phyloP scores from a whole-genome alignment of 1,140 invertebrate species.

The Pseudachorutes palmiensis region DNA sequence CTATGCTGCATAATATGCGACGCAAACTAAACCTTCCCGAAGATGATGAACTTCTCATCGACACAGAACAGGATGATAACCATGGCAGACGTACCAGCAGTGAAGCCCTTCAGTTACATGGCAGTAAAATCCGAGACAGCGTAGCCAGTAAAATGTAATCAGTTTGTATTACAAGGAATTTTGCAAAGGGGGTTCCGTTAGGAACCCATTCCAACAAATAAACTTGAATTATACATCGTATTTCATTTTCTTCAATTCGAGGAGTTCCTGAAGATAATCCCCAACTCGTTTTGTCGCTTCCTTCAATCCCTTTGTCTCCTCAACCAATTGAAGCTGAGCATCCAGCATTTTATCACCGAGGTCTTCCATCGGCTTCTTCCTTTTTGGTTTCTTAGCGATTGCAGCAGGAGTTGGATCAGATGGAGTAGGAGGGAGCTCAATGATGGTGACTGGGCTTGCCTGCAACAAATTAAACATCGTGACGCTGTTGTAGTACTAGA shows the following conservation, averaged over 20 bases:
- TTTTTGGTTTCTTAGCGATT: too few species aligned
- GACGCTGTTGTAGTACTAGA: too few species aligned
- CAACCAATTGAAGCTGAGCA: too few species aligned
- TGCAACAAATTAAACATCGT: too few species aligned
- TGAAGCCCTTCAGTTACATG: not conserved
- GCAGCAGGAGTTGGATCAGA: not conserved
- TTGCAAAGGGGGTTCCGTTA: too few species aligned
- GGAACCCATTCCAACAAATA: too few species aligned
- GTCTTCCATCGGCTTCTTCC: not conserved
- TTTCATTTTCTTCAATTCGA: too few species aligned
- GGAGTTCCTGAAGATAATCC: too few species aligned
- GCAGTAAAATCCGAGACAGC: not conserved
- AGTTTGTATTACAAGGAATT: not conserved
- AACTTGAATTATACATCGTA: too few species aligned
- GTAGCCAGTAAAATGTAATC: not conserved
- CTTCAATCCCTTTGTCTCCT: too few species aligned
- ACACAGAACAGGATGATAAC: not conserved
- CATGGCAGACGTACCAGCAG: not conserved
- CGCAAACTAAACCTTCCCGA: constrained; percentile 5
- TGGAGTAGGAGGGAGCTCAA: not conserved
- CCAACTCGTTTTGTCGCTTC: too few species aligned
- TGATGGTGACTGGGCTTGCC: not conserved
- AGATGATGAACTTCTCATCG: constrained; percentile 10
- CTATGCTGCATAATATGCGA: constrained; percentile 18
- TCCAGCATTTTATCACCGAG: not conserved